Evolutionary conservation across 1,140 invertebrate genomes (phyloP), one percentile per base, ranked within the genome.

Genomic region (Sinella curviseta): DNA sequence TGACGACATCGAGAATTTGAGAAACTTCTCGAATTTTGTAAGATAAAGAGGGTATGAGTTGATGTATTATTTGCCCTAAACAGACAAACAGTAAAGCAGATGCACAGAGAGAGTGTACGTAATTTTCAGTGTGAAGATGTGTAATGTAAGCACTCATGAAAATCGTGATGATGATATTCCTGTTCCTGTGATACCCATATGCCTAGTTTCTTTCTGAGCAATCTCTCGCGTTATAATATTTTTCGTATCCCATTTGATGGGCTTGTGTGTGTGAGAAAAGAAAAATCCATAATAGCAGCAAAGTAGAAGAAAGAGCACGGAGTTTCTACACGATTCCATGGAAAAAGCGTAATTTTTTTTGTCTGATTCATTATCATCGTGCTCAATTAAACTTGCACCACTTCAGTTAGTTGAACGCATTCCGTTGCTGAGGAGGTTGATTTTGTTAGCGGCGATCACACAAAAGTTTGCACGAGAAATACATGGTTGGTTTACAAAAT

Each of bases 241-340:
- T 60, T 26, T 14, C 24, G 57, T n/a, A 60, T 16, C 24, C 24
- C 24, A 16, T n/a, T 26, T 60, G 14, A n/a, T 14, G 12, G 8
- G 57, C 39, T 48, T 8, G 39, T 48, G n/a, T 48, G 39, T 20
- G 20, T 48, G 8, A 20, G 39, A 48, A 48, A 48, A 48, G 20
- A 48, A 48, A 48, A 20, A 48, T 48, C 39, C 8, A 48, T 48
- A 48, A 20, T 12, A 8, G 39, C 8, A 48, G 8, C 39, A 48
- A n/a, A 60, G 24, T n/a, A 4, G 24, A 26, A 60, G 24, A 60
- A 60, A 12, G 24, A 60, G 57, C 12, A n/a, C 14, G 24, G 57
- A 60, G 24, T 26, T 60, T 60, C 57, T 26, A 60, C 57, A 60
- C 57, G 57, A 60, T 60, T 60, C 57, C 57, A 60, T 60, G 57